phyloP scores from a whole-genome alignment of 2,797 vertebrate species.

The Cyprinella venusta region DNA sequence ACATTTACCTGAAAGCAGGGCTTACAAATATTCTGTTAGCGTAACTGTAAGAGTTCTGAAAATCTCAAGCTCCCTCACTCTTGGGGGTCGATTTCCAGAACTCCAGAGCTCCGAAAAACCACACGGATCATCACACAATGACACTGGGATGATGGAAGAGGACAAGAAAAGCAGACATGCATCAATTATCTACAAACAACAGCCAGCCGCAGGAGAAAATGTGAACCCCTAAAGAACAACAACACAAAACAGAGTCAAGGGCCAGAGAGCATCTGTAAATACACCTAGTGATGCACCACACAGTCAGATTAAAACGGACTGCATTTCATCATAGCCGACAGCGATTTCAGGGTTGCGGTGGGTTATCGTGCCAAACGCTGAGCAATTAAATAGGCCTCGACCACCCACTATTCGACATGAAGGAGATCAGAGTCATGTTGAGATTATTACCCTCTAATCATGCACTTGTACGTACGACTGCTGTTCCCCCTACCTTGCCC shows the following conservation, averaged over 20 bases:
- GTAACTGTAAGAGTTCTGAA: slow-evolving; percentile 16
- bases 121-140: background rate
- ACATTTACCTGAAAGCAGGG: slow-evolving; percentile 9
- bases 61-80: background rate
- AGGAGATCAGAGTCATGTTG: slow-evolving; percentile 44
- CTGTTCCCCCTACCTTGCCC: slow-evolving; percentile 40
- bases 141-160: slow-evolving; percentile 4
- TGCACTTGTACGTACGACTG: slow-evolving; percentile 14
- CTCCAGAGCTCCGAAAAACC: slow-evolving; percentile 9
- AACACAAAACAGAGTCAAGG: slow-evolving; percentile 31
- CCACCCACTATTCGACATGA: slow-evolving; percentile 40
- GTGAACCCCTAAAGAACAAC: slow-evolving; percentile 17
- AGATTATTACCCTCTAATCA: slow-evolving; percentile 50
- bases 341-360: slow-evolving; percentile 22
- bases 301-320: slow-evolving; percentile 33
- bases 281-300: slow-evolving; percentile 27
- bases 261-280: slow-evolving; percentile 48
- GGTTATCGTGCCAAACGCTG: slow-evolving; percentile 20
- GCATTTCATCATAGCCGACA: slow-evolving; percentile 11
- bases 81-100: slow-evolving; percentile 21
- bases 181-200: slow-evolving; percentile 28
- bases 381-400: slow-evolving; percentile 45
- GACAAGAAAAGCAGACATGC: slow-evolving; percentile 20
- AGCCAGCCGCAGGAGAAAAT: slow-evolving; percentile 14
- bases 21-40: slow-evolving; percentile 16